Percentiles rank a stretch among this genome's conserved stretches.
phyloP scores from a whole-genome alignment of 2,113 vertebrate genomes.

The Edolisoma coerulescens region DNA sequence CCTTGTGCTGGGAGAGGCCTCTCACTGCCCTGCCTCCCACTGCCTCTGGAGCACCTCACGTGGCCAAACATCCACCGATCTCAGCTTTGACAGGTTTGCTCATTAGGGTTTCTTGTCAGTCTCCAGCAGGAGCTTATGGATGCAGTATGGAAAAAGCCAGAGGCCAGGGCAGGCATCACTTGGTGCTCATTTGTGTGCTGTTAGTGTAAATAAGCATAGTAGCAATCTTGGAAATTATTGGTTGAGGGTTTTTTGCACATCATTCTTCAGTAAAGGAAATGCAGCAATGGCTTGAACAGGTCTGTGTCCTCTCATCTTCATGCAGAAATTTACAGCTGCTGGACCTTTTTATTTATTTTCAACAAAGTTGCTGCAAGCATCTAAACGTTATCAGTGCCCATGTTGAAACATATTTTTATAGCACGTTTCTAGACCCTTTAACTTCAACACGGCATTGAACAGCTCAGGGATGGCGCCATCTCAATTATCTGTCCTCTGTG shows the following conservation, averaged over 20 bases:
- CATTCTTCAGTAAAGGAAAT: background rate
- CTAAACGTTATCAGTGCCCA: background rate
- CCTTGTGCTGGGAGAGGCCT: background rate
- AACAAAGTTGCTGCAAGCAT: background rate
- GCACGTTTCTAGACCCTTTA: background rate
- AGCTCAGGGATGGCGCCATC: background rate
- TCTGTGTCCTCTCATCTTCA: background rate
- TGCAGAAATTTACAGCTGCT: background rate
- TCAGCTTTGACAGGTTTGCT: background rate
- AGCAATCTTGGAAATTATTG: background rate
- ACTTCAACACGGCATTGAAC: background rate
- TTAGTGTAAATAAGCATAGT: background rate
- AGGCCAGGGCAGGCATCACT: background rate
- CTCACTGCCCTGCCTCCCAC: fast-evolving
- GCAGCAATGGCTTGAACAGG: background rate
- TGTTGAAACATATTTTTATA: background rate
- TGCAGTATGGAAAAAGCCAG: background rate
- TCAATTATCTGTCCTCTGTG: background rate
- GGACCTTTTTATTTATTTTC: background rate
- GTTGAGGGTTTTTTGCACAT: background rate
- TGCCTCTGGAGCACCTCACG: background rate
- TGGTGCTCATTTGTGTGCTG: background rate
- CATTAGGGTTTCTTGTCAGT: background rate
- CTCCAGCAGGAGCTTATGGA: background rate
- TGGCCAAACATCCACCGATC: background rate